Base-by-base conservation (phyloP, 2,888 invertebrate species). In the Diogma glabrata region DNA sequence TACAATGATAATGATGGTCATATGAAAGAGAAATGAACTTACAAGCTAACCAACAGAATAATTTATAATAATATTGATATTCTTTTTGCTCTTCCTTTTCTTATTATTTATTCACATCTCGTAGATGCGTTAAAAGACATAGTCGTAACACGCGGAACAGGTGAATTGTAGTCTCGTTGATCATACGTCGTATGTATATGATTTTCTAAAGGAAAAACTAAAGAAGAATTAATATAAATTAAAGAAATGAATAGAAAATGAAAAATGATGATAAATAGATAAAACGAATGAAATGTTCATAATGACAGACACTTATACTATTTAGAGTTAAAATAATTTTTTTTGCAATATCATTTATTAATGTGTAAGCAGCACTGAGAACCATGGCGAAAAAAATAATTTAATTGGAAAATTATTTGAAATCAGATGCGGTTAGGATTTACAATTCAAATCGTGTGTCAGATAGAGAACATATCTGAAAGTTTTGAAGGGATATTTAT, bases 51-150 rank as follows among this genome's bases (percentile, higher is more conserved):
- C 22, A 20, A 22, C 43, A 43, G 20, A 43, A 43, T n/a, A 22
- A 12, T 14, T 43, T 14, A 22, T 22, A 43, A 19, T 40, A 19
- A 43, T n/a, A 43, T 43, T 43, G 43, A 22, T n/a, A 43, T 43
- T 43, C 43, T 22, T 43, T 43, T n/a, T n/a, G n/a, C n/a, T n/a
- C n/a, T n/a, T n/a, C n/a, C n/a, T n/a, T n/a, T n/a, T n/a, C n/a
- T n/a, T 43, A 43, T 20, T 43, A 14, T 43, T 22, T 43, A 43
- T 43, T 43, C 43, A 43, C 22, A n/a, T 43, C 43, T 43, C 43
- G 43, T 43, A 43, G 22, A 43, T 43, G 43, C 43, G 43, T 43
- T 43, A 43, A 43, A 43, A 43, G 43, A 43, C 43, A 43, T 43
- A 20, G 14, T 43, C 43, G 43, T 43, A 43, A 43, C n/a, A 43